A percentile compares a stretch with the other conserved stretches of the same genome.
Conservation (phyloP, 2,113 vertebrate genomes). For the Pristiophorus japonicus region DNA sequence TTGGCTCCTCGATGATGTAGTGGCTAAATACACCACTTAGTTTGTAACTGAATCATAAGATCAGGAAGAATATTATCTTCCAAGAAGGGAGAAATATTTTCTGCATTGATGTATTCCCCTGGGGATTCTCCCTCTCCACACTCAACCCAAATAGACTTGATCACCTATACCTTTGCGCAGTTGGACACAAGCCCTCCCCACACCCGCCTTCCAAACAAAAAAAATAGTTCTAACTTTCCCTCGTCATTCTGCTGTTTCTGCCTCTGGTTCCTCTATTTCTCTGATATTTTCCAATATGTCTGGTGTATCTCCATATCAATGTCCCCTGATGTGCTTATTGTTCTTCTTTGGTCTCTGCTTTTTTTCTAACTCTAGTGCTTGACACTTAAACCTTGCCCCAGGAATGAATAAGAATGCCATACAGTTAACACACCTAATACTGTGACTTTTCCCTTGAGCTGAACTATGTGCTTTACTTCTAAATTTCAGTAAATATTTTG, state of each 20-base stretch:
- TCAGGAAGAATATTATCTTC: background rate
- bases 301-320: background rate
- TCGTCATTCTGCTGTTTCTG: background rate
- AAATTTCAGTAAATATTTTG: background rate
- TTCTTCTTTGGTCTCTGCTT: background rate
- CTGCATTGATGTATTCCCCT: background rate
- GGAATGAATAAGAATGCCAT: background rate
- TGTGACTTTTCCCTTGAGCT: background rate
- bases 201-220: background rate
- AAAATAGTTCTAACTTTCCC: background rate
- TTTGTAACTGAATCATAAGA: background rate
- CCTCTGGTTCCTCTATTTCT: background rate
- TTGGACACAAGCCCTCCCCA: background rate
- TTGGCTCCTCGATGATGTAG: background rate
- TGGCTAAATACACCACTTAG: background rate
- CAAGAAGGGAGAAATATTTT: background rate
- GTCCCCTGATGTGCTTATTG: background rate
- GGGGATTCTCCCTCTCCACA: background rate
- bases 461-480: background rate
- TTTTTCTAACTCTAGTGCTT: background rate
- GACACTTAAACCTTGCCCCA: background rate
- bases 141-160: background rate
- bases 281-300: background rate
- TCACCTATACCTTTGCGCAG: background rate
- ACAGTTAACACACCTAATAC: background rate